These are phyloP conservation scores for Rhagoletis zephyria DNA, from an alignment of 1,140 invertebrate species.

Conservation along the genomic window DNA sequence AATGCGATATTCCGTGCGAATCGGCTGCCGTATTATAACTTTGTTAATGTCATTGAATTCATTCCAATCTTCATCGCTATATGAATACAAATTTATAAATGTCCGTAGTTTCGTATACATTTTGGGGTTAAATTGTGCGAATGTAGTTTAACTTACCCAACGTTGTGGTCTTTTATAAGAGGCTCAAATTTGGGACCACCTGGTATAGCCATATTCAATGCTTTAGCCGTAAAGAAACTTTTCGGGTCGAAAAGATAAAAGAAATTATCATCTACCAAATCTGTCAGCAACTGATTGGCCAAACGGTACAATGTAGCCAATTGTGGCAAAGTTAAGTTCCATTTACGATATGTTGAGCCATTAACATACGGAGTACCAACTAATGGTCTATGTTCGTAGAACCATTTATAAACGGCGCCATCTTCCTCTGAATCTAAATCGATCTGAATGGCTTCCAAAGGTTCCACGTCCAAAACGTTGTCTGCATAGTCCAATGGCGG, in stretches of 20 bases:
- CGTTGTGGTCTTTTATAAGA: conserved; percentile 96
- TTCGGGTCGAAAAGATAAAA: conserved; percentile 99
- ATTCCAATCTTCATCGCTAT: conserved; percentile 98
- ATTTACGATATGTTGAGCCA: conserved; percentile 95
- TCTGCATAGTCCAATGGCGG: conserved; percentile 99
- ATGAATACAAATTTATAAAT: background rate
- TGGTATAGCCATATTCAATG: conserved; percentile 99
- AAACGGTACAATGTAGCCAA: conserved; percentile 97
- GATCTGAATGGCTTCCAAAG: conserved; percentile 98
- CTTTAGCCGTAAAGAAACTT: conserved; percentile 99
- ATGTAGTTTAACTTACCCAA: conserved; percentile 78
- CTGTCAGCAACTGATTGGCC: conserved; percentile 98
- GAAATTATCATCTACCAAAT: conserved; percentile 98
- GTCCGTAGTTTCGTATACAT: background rate
- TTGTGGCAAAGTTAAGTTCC: conserved; percentile 95
- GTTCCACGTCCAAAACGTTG: conserved; percentile 99
- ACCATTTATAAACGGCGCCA: conserved; percentile 91
- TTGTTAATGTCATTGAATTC: conserved; percentile 99
- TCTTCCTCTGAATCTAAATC: conserved; percentile 98
- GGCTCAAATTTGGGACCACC: conserved; percentile 99
- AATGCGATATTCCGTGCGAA: conserved; percentile 98
- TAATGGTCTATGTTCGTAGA: conserved; percentile 98
- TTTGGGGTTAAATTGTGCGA: background rate
- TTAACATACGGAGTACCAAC: conserved; percentile 93
- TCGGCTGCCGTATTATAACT: conserved; percentile 98